phyloP scores from a whole-genome alignment of 2,797 vertebrate genomes.

The Crocodylus rhombifer region DNA sequence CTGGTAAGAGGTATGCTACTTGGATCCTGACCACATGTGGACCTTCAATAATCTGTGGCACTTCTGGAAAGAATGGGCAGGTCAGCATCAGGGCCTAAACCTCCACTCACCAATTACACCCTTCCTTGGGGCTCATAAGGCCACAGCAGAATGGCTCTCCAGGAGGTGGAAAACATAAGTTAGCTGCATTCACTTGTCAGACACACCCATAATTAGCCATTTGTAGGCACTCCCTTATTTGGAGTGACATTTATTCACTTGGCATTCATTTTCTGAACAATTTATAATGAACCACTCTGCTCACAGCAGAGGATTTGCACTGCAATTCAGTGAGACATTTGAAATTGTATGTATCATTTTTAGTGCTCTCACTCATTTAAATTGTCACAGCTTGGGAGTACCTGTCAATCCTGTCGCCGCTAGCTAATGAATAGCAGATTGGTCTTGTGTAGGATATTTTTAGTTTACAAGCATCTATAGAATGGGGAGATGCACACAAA shows the following conservation, averaged over 20 bases:
- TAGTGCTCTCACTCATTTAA: not conserved
- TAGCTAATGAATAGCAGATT: not conserved
- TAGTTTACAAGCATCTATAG: not conserved
- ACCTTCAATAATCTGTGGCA: not conserved
- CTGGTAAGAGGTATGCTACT: not conserved
- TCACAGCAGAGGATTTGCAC: fast-evolving
- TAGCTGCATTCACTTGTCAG: not conserved
- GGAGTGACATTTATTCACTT: fast-evolving
- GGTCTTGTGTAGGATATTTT: slow-evolving; percentile 19
- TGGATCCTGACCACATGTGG: not conserved
- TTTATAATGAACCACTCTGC: not conserved
- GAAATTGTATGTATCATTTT: not conserved
- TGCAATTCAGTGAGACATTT: fast-evolving
- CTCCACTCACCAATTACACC: too few relatives aligned
- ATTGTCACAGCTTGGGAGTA: not conserved
- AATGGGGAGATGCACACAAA: slow-evolving; percentile 15
- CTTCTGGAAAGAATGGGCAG: not conserved
- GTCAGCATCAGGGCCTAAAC: not conserved
- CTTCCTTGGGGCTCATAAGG: not conserved
- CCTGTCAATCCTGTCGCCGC: not conserved
- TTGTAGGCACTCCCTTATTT: not conserved
- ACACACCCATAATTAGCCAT: not conserved
- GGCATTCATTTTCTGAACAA: not conserved
- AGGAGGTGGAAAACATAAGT: not conserved
- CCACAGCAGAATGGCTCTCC: not conserved